A percentile compares a stretch with the other conserved stretches of the same genome.
These are phyloP conservation scores for Pseudonaja textilis DNA, from an alignment of 2,113 vertebrate species.

Conservation along the genomic window DNA sequence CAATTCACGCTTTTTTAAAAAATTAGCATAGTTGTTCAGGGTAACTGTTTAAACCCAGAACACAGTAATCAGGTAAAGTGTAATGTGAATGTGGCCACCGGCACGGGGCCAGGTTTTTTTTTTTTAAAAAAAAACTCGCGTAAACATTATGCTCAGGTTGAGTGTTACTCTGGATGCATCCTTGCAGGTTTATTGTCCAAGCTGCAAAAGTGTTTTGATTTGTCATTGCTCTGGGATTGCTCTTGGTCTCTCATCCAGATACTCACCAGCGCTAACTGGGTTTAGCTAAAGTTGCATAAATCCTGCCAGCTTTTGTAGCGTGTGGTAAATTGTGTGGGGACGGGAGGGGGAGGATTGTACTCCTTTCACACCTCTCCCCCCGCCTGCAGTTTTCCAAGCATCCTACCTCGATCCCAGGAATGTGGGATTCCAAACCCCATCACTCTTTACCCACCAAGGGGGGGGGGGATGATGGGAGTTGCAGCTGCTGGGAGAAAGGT, in stretches of 20 bases:
- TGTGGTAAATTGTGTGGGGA: not conserved
- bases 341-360: not conserved
- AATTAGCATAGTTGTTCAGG: not conserved
- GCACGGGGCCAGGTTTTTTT: not conserved
- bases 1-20: not conserved
- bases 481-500: not conserved
- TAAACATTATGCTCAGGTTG: not conserved
- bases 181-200: not conserved
- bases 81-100: not conserved
- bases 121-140: not conserved
- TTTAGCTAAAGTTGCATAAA: not conserved
- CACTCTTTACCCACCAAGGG: not conserved
- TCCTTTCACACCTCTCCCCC: not conserved
- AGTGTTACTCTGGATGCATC: not conserved
- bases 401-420: not conserved
- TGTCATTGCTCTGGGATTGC: not conserved
- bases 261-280: not conserved
- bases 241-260: not conserved
- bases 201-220: not conserved
- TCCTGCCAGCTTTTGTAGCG: not conserved
- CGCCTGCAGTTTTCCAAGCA: not conserved
- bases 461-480: slow-evolving; percentile 41
- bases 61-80: not conserved
- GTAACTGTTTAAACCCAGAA: not conserved
- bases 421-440: not conserved